A percentile compares a stretch with the other conserved stretches of the same genome.
Conservation (phyloP, 2,113 vertebrate species). For the Menidia beryllina region DNA sequence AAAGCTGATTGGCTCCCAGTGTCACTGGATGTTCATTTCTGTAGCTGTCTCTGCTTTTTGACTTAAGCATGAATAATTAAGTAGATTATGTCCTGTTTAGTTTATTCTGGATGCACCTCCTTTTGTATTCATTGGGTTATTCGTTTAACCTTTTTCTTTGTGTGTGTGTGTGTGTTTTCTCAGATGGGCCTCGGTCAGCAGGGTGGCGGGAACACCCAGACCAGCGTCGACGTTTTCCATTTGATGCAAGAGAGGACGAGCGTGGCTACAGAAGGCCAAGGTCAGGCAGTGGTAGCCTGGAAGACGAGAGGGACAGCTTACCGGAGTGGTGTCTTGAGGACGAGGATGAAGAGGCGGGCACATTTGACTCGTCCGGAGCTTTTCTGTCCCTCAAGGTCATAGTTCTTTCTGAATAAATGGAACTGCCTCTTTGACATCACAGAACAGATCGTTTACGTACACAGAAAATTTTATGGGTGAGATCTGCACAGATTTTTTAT, state of each 20-base stretch:
- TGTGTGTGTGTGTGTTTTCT: no score
- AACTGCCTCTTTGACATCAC: not conserved
- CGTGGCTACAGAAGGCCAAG: slow-evolving; percentile 91
- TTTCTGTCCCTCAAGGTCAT: slow-evolving; percentile 90
- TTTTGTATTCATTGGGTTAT: not conserved
- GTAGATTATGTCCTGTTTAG: no score
- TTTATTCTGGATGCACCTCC: no score
- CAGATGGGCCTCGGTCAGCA: slow-evolving; percentile 89
- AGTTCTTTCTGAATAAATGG: not conserved
- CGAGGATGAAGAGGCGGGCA: slow-evolving; percentile 96
- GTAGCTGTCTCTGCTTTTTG: no score
- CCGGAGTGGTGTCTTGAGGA: slow-evolving; percentile 99
- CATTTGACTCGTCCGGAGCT: slow-evolving; percentile 96
- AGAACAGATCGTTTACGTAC: not conserved
- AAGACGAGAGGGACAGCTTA: slow-evolving; percentile 94
- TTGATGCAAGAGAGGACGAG: slow-evolving; percentile 94
- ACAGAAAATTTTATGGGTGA: not conserved
- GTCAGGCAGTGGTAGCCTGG: slow-evolving; percentile 92
- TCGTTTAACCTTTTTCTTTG: not conserved
- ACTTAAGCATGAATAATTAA: no score
- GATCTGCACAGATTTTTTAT: not conserved
- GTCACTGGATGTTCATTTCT: no score
- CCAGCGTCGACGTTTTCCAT: slow-evolving; percentile 92
- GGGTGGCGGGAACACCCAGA: slow-evolving; percentile 96
- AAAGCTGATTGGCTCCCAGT: no score